Evolutionary conservation across 2,888 invertebrate species (phyloP).

Genomic region (Chouioia cunea): DNA sequence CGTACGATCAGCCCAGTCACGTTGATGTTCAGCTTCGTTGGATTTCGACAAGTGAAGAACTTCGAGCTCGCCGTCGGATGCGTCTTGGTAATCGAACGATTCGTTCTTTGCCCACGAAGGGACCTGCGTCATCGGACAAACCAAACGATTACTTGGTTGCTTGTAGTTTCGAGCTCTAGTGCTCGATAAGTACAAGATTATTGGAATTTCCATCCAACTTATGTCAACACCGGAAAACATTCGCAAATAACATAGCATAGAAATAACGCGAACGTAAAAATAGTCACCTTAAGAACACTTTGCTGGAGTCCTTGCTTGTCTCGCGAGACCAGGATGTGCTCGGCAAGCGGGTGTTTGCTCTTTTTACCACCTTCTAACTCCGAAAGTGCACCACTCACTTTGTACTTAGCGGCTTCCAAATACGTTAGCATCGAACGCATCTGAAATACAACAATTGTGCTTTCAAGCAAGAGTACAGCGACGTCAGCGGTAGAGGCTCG

Average conservation of each 20-base stretch:
- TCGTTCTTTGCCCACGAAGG: conserved; percentile 83
- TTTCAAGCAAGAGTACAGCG: background rate
- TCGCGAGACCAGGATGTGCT: conserved; percentile 88
- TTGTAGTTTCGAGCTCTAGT: no score
- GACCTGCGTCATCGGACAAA: conserved; percentile 70
- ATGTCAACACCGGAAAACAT: no score
- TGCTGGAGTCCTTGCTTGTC: conserved; percentile 92
- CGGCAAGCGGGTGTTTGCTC: conserved; percentile 84
- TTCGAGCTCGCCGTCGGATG: conserved; percentile 61
- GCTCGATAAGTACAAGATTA: no score
- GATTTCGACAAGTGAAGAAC: conserved; percentile 58
- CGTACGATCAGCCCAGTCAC: conserved; percentile 82
- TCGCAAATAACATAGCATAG: no score
- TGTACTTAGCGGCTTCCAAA: conserved; percentile 90
- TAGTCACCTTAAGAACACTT: conserved; percentile 82
- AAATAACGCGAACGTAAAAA: background rate
- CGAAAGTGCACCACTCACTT: conserved; percentile 85
- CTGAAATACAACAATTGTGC: conserved; percentile 68
- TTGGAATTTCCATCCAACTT: no score
- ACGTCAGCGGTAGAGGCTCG: no score
- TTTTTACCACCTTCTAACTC: conserved; percentile 85
- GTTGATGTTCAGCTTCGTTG: conserved; percentile 58
- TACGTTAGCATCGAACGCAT: conserved; percentile 94
- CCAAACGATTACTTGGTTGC: no score
- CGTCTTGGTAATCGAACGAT: conserved; percentile 68